Evolutionary conservation across 2,113 vertebrate genomes (phyloP).

Genomic region (Herpetotheres cachinnans): DNA sequence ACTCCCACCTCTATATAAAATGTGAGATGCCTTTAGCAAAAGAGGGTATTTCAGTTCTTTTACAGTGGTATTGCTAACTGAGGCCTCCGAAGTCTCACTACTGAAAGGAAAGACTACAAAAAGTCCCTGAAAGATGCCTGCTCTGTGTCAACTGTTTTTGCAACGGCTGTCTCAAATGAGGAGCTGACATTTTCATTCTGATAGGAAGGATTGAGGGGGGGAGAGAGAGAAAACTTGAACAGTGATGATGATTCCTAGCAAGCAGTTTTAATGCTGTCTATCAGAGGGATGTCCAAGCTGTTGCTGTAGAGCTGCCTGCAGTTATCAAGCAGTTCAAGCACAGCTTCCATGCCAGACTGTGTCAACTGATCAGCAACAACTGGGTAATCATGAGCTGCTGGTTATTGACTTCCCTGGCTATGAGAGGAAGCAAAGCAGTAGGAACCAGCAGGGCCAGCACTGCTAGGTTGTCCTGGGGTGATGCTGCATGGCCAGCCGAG

Average conservation of each 20-base stretch:
- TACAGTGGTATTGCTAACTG: neutral
- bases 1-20: neutral
- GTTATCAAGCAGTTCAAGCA: neutral
- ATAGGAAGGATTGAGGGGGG: neutral
- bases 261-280: neutral
- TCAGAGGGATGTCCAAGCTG: neutral
- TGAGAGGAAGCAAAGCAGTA: neutral
- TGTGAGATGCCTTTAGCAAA: neutral
- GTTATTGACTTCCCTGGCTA: neutral
- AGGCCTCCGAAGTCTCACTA: neutral
- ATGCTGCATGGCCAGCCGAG: neutral
- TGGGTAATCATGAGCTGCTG: neutral
- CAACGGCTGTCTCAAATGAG: neutral
- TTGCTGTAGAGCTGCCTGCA: neutral
- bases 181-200: neutral
- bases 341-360: neutral
- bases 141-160: neutral
- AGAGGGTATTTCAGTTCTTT: neutral
- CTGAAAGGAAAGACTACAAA: neutral
- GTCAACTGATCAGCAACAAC: neutral
- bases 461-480: neutral
- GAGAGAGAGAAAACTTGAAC: neutral
- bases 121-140: neutral
- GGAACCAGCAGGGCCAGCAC: neutral
- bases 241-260: neutral